phyloP scores from a whole-genome alignment of 2,113 vertebrate genomes.

The Mustelus asterias region DNA sequence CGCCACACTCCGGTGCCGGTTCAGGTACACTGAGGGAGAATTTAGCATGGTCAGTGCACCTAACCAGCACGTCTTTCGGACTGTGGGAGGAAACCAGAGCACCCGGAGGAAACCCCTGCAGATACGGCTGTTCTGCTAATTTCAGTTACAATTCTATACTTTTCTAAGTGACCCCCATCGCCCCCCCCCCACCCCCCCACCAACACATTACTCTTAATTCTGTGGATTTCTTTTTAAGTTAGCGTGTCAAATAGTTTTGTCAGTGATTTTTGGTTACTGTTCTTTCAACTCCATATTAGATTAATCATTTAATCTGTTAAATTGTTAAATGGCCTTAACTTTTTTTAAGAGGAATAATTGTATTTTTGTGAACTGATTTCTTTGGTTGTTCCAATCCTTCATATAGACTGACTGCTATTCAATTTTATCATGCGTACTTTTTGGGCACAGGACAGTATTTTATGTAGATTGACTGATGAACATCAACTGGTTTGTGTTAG shows the following conservation, averaged over 20 bases:
- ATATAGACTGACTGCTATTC: not conserved
- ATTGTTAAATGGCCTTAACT: not conserved
- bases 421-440: not conserved
- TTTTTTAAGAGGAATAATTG: not conserved
- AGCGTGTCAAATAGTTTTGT: not conserved
- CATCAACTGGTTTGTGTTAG: not conserved
- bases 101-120: too few relatives aligned
- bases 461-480: not conserved
- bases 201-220: not conserved
- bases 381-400: not conserved
- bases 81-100: too few relatives aligned
- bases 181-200: not conserved
- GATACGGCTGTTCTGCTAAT: not conserved
- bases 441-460: not conserved
- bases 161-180: too few relatives aligned
- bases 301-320: not conserved
- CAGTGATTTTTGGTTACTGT: not conserved
- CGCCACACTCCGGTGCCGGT: too few relatives aligned
- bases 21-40: too few relatives aligned
- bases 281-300: not conserved
- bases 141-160: not conserved
- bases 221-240: not conserved
- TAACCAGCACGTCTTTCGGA: too few relatives aligned
- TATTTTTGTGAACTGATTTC: not conserved
- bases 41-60: too few relatives aligned